Base-by-base conservation (phyloP, 2,797 vertebrate genomes). In the Craterocephalus amniculus region DNA sequence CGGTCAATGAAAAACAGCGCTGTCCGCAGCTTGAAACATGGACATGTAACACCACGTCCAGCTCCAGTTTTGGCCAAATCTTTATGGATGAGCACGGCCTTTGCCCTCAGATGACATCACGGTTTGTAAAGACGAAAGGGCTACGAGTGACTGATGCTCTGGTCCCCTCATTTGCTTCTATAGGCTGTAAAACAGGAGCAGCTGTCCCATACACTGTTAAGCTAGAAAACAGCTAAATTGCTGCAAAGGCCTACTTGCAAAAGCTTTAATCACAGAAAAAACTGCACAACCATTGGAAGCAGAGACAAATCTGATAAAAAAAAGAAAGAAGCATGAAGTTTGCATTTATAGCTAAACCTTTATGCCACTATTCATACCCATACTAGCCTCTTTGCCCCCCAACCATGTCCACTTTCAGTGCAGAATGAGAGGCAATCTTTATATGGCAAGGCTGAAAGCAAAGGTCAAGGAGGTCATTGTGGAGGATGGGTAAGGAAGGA, bases 391-490 rank as follows among this genome's bases (percentile, higher is more conserved):
- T 13, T 65, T 2, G 2, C 22, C 36, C 62, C 12, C 26, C 34
- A 35, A 40, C 45, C 22, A 66, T 43, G 55, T 34, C 7, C 12
- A 51, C 1, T 38, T 24, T 36, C 34, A 26, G 22, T 45, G 36
- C 7, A 62, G 63, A 51, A 27, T 51, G 48, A 40, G 26, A 59
- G 24, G 0, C 38, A 32, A 12, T 1, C 31, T 40, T 70, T 45
- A 35, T 40, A 14, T 45, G 16, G 29, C 14, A 3, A 22, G 34
- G 22, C 6, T 66, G 52, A 63, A 63, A 31, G 61, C 38, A 18
- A 55, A 27, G 54, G 36, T 58, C 51, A 67, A 31, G n/a, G 36
- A 48, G 62, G 31, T 67, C 48, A 58, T 27, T 14, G 31, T 52
- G 40, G 35, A 57, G 75, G 58, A 81, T 49, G 56, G 60, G n/a